phyloP scores from a whole-genome alignment of 1,140 invertebrate species.

The Macrotrachela quadricornifera region DNA sequence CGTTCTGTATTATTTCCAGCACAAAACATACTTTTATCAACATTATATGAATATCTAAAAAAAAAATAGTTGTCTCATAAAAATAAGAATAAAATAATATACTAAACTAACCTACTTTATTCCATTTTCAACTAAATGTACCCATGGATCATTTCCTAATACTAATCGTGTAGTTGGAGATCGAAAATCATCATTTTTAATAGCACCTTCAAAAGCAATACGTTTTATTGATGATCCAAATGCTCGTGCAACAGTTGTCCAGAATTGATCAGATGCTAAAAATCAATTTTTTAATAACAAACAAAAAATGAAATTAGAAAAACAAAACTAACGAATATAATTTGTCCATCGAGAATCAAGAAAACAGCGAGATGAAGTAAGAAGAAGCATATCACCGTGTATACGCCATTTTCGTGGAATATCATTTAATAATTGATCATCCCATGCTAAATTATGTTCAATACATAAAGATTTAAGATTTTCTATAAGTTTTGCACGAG shows the following conservation, averaged over 20 bases:
- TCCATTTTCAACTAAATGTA: conserved; percentile 34
- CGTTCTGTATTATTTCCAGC: conserved; percentile 41
- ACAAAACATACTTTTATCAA: conserved; percentile 40
- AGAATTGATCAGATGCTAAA: no score
- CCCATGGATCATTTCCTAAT: conserved; percentile 27
- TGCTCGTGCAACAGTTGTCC: no score
- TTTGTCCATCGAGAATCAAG: no score
- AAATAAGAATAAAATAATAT: neutral
- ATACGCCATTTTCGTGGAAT: neutral
- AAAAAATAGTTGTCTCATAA: conserved; percentile 1
- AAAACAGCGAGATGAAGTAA: no score
- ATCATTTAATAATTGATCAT: neutral
- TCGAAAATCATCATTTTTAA: conserved; percentile 29
- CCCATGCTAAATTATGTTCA: no score
- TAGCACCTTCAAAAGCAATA: conserved; percentile 24
- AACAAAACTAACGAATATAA: no score
- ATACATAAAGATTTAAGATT: no score
- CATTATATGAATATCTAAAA: conserved; percentile 34
- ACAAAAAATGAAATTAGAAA: no score
- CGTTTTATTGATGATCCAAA: neutral
- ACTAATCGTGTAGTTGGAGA: conserved; percentile 32
- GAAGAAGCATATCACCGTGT: neutral
- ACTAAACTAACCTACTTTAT: conserved; percentile 26
- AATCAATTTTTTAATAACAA: no score
- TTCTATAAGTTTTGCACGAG: no score